phyloP scores from a whole-genome alignment of 2,797 vertebrate genomes.

The Octomys mimax region DNA sequence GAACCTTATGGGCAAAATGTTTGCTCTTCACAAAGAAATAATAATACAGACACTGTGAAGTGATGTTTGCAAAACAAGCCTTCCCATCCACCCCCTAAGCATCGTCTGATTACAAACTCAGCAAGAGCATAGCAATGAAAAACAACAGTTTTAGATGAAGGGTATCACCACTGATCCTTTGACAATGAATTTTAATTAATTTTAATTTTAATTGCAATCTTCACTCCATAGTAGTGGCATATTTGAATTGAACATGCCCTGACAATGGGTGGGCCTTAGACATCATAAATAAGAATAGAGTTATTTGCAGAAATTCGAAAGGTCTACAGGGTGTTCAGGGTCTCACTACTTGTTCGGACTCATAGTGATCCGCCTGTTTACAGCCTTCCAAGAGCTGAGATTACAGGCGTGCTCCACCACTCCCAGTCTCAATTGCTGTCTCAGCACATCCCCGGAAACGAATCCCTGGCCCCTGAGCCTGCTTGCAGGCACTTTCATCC shows the following conservation, averaged over 20 bases:
- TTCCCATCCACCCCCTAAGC: not conserved
- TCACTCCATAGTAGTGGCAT: not conserved
- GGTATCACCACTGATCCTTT: constrained; percentile 22
- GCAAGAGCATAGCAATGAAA: not conserved
- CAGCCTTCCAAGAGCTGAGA: no score
- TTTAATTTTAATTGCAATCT: not conserved
- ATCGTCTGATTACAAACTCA: not conserved
- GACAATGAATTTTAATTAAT: constrained; percentile 50
- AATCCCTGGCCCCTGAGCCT: no score
- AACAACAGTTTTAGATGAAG: constrained; percentile 29
- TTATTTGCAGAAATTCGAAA: not conserved
- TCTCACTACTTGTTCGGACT: no score
- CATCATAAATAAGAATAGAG: not conserved
- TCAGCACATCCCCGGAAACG: no score
- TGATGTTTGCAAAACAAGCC: constrained; percentile 17
- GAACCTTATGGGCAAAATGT: not conserved
- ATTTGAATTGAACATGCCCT: not conserved
- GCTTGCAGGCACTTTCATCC: no score
- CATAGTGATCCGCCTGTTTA: no score
- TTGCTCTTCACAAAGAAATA: not conserved
- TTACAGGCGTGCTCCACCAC: no score
- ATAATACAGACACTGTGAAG: not conserved
- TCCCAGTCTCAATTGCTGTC: no score
- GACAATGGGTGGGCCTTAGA: not conserved
- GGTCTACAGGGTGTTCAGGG: no score